Evolutionary conservation across 1,140 invertebrate genomes (phyloP).

Genomic region (Ips typographus): DNA sequence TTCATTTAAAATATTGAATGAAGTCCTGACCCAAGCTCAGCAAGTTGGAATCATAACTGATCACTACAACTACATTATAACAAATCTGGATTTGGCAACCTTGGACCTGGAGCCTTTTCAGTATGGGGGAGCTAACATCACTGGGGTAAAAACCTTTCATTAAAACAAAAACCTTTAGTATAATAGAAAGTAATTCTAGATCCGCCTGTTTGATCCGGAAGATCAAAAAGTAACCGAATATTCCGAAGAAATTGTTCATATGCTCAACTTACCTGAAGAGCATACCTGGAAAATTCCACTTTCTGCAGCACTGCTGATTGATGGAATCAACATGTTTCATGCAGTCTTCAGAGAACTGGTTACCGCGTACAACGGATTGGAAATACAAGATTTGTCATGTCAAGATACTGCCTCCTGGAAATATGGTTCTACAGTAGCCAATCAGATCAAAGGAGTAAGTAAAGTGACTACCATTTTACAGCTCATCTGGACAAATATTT

Average conservation of each 20-base stretch:
- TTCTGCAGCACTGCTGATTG: constrained; percentile 73
- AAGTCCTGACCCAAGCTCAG: constrained; percentile 70
- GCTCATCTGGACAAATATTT: background rate
- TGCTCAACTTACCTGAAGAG: constrained; percentile 13
- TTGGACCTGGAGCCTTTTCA: constrained; percentile 78
- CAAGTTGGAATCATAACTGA: constrained; percentile 84
- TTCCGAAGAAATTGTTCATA: constrained; percentile 11
- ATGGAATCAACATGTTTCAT: constrained; percentile 74
- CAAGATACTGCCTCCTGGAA: constrained; percentile 72
- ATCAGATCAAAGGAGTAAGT: constrained; percentile 82
- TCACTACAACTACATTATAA: constrained; percentile 74
- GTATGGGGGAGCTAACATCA: constrained; percentile 85
- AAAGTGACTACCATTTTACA: too few species aligned
- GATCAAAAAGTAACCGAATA: constrained; percentile 37
- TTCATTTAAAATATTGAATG: constrained; percentile 62
- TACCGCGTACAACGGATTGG: constrained; percentile 52
- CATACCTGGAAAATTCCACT: constrained; percentile 31
- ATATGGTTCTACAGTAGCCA: constrained; percentile 79
- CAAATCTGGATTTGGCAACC: constrained; percentile 77
- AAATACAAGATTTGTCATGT: constrained; percentile 62
- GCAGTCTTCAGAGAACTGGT: constrained; percentile 63
- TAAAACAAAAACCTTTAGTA: background rate
- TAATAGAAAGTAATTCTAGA: constrained; percentile 21
- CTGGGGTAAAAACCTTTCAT: constrained; percentile 58
- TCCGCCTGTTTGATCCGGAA: constrained; percentile 48